Evolutionary conservation across 2,113 vertebrate genomes (phyloP).

Genomic region (Clarias gariepinus): DNA sequence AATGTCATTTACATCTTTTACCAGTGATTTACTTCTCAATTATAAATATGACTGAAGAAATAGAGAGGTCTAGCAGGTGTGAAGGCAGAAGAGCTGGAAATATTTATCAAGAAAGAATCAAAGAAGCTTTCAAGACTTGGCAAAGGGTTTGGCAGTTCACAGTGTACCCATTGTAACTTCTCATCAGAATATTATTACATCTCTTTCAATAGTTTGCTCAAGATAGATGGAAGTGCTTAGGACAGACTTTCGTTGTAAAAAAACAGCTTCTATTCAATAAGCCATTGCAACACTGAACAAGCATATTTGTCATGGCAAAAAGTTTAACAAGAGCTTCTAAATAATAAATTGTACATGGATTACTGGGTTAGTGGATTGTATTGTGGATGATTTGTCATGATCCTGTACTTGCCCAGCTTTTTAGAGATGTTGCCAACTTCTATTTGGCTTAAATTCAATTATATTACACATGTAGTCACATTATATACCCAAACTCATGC

Average conservation of each 20-base stretch:
- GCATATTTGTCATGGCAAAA: background rate
- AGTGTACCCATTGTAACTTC: background rate
- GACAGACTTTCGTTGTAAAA: background rate
- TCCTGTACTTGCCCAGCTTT: background rate
- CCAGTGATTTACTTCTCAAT: background rate
- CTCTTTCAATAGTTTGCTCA: background rate
- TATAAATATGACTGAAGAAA: background rate
- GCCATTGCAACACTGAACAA: background rate
- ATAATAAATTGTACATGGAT: conserved; percentile 5
- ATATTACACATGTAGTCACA: background rate
- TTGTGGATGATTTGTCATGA: background rate
- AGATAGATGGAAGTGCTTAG: background rate
- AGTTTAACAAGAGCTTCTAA: background rate
- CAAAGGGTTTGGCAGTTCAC: background rate
- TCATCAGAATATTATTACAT: background rate
- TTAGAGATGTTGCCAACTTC: too few relatives aligned
- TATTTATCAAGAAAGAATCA: background rate
- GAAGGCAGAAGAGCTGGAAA: background rate
- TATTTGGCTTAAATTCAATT: background rate
- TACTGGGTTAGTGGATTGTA: too few relatives aligned
- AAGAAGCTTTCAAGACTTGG: background rate
- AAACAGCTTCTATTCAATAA: background rate
- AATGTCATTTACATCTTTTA: background rate
- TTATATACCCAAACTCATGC: background rate
- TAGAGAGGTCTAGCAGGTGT: too few relatives aligned